Evolutionary conservation across 35 echinoderm and acorn worm genomes (phyloP), one percentile per base, ranked within the genome.

Genomic region (Heliocidaris erythrogramma): DNA sequence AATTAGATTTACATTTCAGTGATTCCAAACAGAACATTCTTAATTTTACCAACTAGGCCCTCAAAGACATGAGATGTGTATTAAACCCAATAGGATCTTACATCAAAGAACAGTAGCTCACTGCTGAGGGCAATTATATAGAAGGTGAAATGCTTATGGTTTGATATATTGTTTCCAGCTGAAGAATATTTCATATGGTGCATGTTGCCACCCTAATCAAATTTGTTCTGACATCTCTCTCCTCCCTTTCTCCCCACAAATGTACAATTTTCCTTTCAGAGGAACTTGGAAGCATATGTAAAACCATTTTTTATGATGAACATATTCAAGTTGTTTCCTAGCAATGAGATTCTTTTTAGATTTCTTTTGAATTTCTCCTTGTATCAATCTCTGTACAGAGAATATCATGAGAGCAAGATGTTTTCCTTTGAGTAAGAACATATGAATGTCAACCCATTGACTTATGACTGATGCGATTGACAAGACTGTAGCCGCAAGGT

Each of bases 111-210:
- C 65, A 78, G 65, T 78, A 78, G 65, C 65, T 78, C 27, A 0
- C 65, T 24, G 65, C 65, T 78, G n/a, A 78, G 2, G 7, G 65
- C 65, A 78, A 78, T 78, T 78, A 78, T 21, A 4, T n/a, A 27
- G 65, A 78, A 78, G 65, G 65, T 78, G 65, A 78, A 78, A 24
- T 78, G 18, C 65, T 78, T n/a, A 78, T 78, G 65, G 27, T 78
- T 78, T 78, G 65, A 78, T 78, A 78, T 78, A 78, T 78, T 78
- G 65, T 78, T 78, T 78, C 65, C 65, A 78, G 65, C 65, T 78
- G 65, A 78, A 3, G 3, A 42, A 78, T 78, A 78, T 78, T 21
- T 78, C 65, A 27, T 78, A 24, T 78, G 65, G 65, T 78, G 27
- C 21, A 24, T 27, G 65, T 78, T 78, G 65, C n/a, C n/a, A 24